Evolutionary conservation across 2,113 vertebrate genomes (phyloP), one percentile per base, ranked within the genome.

Genomic region (Cebidichthys violaceus): DNA sequence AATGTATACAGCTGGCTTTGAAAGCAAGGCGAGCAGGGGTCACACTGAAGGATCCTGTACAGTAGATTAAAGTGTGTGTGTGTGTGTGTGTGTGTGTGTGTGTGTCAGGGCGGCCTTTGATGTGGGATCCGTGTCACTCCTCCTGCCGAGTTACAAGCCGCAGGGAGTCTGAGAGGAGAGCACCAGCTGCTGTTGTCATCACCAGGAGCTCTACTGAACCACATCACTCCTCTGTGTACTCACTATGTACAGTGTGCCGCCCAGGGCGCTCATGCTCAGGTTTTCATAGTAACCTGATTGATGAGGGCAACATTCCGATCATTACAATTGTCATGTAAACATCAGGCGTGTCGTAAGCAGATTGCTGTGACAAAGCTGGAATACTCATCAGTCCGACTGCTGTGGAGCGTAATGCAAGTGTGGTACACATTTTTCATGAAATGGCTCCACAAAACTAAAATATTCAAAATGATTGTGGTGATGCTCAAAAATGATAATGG

Each of bases 121-220:
- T 91, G 88, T 89, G 88, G 83, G 79, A 66, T 77, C 77, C 64
- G 70, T 77, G 79, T 20, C 86, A 81, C 54, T 79, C 80, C 80
- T 55, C 78, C 84, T 60, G 78, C 86, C 74, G 86, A 41, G 75
- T 64, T 71, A 22, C 9, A 14, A 31, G 64, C 82, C 13, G 24
- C 66, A 24, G 79, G 90, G 76, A 83, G 80, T 18, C 41, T 0
- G 13, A 43, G 33, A 47, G 52, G 31, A 52, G 72, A 54, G 45
- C 29, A 55, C 47, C 90, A 90, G 88, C 91, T 89, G 92, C 31
- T 74, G 52, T 37, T 83, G 77, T 87, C 83, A 84, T 88, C 85
- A 86, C 91, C 88, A 89, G 67, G 14, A 73, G 50, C 27, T 80
- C 41, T 71, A 10, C 8, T 39, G 7, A 55, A 72, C 31, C 71